Evolutionary conservation across 1,140 invertebrate genomes (phyloP).

Genomic region (Lerema accius): DNA sequence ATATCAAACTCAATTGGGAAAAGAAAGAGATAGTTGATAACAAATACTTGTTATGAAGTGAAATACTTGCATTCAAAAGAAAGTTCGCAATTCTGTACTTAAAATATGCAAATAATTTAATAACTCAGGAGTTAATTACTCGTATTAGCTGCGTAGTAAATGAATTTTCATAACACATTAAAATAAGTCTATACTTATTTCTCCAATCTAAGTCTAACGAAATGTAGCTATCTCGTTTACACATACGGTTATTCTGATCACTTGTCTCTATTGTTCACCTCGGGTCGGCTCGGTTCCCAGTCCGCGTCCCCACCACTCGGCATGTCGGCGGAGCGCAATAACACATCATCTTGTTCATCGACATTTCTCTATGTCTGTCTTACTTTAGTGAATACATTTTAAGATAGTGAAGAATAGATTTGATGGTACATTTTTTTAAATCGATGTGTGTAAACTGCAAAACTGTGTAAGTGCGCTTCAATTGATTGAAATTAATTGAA

Average conservation of each 20-base stretch:
- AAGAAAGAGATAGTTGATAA: conserved; percentile 11
- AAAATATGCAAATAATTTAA: too few species aligned
- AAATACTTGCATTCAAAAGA: too few species aligned
- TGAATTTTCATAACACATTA: too few species aligned
- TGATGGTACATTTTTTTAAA: conserved; percentile 5
- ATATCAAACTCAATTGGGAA: not conserved
- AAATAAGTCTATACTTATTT: too few species aligned
- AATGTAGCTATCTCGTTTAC: conserved; percentile 20
- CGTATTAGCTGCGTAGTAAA: too few species aligned
- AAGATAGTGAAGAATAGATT: conserved; percentile 3
- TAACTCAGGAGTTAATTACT: too few species aligned
- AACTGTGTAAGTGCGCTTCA: conserved; percentile 3
- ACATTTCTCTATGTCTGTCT: conserved; percentile 51
- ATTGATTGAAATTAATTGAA: not conserved
- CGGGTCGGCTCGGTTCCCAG: conserved; percentile 34
- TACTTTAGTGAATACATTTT: conserved; percentile 45
- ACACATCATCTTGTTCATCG: not conserved
- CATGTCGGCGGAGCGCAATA: not conserved
- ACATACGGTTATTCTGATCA: not conserved
- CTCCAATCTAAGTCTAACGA: not conserved
- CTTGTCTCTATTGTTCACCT: not conserved
- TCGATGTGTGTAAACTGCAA: not conserved
- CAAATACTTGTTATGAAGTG: not conserved
- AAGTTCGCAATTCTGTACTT: too few species aligned
- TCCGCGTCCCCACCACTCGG: conserved; percentile 22